A percentile compares a stretch with the other conserved stretches of the same genome.
Conservation (phyloP, 2,113 vertebrate species). For the Hypanus sabinus region DNA sequence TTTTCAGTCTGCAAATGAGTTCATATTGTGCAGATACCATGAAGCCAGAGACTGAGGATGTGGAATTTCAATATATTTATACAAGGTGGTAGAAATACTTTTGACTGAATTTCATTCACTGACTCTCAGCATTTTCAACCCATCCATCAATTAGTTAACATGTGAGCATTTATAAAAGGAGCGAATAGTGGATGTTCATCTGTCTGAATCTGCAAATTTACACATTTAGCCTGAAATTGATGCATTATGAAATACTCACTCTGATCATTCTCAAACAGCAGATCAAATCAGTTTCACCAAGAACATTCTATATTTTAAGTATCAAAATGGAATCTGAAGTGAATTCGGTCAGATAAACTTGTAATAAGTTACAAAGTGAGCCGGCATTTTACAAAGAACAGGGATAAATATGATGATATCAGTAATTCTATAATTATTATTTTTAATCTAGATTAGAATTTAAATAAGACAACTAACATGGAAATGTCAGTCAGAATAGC, state of each 20-base stretch:
- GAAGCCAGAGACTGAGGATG: conserved; percentile 10
- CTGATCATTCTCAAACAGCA: not conserved
- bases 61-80: conserved; percentile 30
- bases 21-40: not conserved
- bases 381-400: not conserved
- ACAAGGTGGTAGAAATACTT: conserved; percentile 9
- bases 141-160: conserved; percentile 24
- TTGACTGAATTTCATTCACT: not conserved
- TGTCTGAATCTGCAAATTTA: not conserved
- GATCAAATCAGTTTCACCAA: not conserved
- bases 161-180: not conserved
- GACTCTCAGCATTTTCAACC: conserved; percentile 19
- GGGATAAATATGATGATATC: conserved; percentile 22
- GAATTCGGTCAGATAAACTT: conserved; percentile 21
- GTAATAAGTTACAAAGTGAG: conserved; percentile 26
- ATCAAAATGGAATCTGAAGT: conserved; percentile 25
- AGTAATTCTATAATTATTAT: conserved; percentile 28
- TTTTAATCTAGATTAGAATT: conserved; percentile 36
- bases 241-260: conserved; percentile 18
- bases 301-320: not conserved
- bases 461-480: conserved; percentile 26
- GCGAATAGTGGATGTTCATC: not conserved
- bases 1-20: conserved; percentile 25
- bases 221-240: not conserved
- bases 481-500: conserved; percentile 25